Percentiles rank a stretch among this genome's conserved stretches.
phyloP scores from a whole-genome alignment of 2,888 invertebrate genomes.

The Acrobasis consociella region DNA sequence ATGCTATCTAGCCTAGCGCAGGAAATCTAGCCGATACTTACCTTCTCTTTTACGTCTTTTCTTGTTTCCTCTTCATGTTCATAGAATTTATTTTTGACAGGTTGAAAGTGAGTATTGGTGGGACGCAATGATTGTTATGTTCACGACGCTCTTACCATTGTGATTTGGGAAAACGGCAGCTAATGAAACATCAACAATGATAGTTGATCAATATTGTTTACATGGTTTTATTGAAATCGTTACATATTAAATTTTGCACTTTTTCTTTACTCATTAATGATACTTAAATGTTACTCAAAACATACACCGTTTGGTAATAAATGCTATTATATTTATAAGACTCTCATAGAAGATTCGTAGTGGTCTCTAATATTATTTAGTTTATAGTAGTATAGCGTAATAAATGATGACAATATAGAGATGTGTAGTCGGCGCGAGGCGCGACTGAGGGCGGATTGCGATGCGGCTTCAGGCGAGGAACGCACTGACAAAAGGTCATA shows the following conservation, averaged over 20 bases:
- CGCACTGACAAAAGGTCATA: slow-evolving; percentile 26
- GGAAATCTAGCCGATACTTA: too few relatives aligned
- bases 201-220: slow-evolving; percentile 73
- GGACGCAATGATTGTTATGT: slow-evolving; percentile 48
- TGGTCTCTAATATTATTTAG: slow-evolving; percentile 57
- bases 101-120: slow-evolving; percentile 60
- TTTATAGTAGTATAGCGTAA: slow-evolving; percentile 27
- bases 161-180: slow-evolving; percentile 44
- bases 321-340: slow-evolving; percentile 78
- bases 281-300: slow-evolving; percentile 78
- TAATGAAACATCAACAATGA: slow-evolving; percentile 56
- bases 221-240: slow-evolving; percentile 80
- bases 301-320: slow-evolving; percentile 81
- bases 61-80: too few relatives aligned
- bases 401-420: slow-evolving; percentile 25
- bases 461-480: slow-evolving; percentile 3
- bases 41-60: too few relatives aligned
- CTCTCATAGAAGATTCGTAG: slow-evolving; percentile 62
- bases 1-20: too few relatives aligned
- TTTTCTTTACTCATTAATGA: slow-evolving; percentile 72
- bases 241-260: slow-evolving; percentile 82
- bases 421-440: slow-evolving; percentile 3
- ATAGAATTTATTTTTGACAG: slow-evolving; percentile 44
- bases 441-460: neutral
- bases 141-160: slow-evolving; percentile 47